Conservation (phyloP, 2,113 vertebrate genomes). For the Mirza zaza region DNA sequence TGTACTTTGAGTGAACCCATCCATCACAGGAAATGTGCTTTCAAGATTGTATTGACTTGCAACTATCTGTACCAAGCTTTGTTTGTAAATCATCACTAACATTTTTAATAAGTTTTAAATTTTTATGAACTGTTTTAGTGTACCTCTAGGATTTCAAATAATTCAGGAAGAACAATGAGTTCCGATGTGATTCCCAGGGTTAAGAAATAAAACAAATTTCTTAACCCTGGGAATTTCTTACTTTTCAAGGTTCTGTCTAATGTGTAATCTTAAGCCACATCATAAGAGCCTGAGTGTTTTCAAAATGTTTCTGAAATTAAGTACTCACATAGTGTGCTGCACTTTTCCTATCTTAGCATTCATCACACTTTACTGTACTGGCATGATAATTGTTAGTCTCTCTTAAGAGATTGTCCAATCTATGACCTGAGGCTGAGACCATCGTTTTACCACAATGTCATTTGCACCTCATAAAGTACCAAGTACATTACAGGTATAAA, state of each 20-base stretch:
- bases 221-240: too few species aligned
- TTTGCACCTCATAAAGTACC: neutral
- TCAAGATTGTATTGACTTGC: slow-evolving; percentile 23
- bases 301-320: slow-evolving; percentile 12
- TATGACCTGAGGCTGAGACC: neutral
- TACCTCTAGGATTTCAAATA: slow-evolving; percentile 38
- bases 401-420: neutral
- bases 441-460: neutral
- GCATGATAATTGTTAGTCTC: neutral
- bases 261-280: neutral
- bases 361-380: neutral
- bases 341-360: neutral
- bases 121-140: slow-evolving; percentile 58
- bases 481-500: neutral
- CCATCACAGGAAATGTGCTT: slow-evolving; percentile 3
- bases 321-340: neutral
- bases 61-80: neutral
- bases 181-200: neutral
- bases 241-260: neutral
- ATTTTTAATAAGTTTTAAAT: slow-evolving; percentile 56
- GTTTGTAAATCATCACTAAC: slow-evolving; percentile 25
- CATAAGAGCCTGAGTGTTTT: neutral
- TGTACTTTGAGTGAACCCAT: neutral
- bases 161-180: slow-evolving; percentile 10
- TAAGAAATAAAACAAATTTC: neutral